Evolutionary conservation across 2,797 vertebrate genomes (phyloP).

Genomic region (Mycteria americana): DNA sequence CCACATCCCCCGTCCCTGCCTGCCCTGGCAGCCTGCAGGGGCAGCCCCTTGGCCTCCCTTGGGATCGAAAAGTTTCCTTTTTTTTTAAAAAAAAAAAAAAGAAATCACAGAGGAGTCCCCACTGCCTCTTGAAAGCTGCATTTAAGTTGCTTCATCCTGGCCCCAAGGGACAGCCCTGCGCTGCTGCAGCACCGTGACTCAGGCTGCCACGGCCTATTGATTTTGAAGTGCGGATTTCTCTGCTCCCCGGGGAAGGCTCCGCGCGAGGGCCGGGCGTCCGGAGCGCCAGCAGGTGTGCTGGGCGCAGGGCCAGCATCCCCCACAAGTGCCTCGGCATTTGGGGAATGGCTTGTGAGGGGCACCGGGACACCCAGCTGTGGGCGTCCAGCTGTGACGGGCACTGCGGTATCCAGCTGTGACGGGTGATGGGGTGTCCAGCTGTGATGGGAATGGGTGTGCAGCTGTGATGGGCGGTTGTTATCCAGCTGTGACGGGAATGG

Average conservation of each 20-base stretch:
- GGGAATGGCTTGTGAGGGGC: background rate
- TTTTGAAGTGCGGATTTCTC: background rate
- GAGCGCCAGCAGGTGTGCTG: background rate
- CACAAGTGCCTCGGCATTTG: background rate
- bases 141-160: conserved; percentile 41
- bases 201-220: conserved; percentile 41
- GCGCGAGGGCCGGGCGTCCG: accelerated
- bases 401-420: background rate
- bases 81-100: background rate
- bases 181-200: conserved; percentile 50
- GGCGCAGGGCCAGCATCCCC: background rate
- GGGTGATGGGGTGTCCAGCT: too few species aligned
- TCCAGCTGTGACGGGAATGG: too few species aligned
- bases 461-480: background rate
- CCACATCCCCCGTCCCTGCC: accelerated
- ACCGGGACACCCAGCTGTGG: background rate
- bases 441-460: background rate
- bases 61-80: background rate
- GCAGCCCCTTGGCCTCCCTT: background rate
- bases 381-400: background rate
- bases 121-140: conserved; percentile 33
- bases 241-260: background rate
- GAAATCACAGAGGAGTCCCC: conserved; percentile 14
- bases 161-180: conserved; percentile 30
- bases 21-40: background rate